Base-by-base conservation (phyloP, 2,113 vertebrate species). In the Sinocyclocheilus maitianheensis region DNA sequence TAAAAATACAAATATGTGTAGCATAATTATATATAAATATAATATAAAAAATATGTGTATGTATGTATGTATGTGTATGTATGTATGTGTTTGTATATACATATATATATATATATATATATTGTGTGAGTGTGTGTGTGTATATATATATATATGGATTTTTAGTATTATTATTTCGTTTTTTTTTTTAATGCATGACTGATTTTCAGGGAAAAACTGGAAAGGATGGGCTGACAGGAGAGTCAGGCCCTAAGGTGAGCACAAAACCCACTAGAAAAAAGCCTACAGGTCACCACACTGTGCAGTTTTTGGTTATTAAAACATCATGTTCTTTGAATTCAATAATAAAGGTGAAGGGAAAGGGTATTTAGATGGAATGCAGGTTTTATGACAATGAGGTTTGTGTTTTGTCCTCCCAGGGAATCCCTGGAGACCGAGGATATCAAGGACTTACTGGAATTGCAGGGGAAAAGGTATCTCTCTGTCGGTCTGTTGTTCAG, bases 181-280 rank as follows among this genome's bases (percentile, higher is more conserved):
- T 24, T 60, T 46, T 46, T 14, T 46, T 51, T 48, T 48, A 24
- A 43, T 87, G 5, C n/a, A 48, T 22, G n/a, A 51, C 78, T 89
- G 4, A 87, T 87, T 91, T 92, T 58, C 76, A 96, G 95, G 95
- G 95, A 48, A 93, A 93, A 89, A 79, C 63, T 0, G 95, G 95
- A 37, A 93, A 91, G 62, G 87, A 89, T 2, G 95, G 94, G 11
- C 0, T 62, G 20, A 24, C 8, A 0, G 95, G 95, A 84, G 69
- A 82, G 3, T 74, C 63, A 0, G 95, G 95, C 60, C 1, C 10
- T n/a, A 80, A 72, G 91, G 95, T 94, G 87, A 90, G 55, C 75
- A n/a, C 5, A n/a, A 16, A 48, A 74, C 34, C 18, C 3, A 11
- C 0, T 71, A 14, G 30, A 43, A 12, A 71, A 60, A 58, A 24